These are phyloP conservation scores for Pristionchus maxplancki DNA, from an alignment of 2,888 invertebrate species.

Conservation along the genomic window DNA sequence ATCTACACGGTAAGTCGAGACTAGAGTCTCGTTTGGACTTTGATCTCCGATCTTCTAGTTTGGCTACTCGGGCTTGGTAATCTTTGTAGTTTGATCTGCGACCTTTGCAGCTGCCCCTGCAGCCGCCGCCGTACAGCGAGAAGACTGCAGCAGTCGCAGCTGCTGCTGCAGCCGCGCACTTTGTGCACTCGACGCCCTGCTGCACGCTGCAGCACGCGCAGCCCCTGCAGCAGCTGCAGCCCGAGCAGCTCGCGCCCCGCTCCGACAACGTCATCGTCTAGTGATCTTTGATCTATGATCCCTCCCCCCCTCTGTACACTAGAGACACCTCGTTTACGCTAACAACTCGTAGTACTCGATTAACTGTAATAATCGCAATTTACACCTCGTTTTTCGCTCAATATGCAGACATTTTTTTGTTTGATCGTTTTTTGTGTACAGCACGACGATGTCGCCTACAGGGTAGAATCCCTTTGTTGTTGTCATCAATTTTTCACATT, in stretches of 20 bases:
- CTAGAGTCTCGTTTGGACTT: neutral
- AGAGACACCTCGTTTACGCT: neutral
- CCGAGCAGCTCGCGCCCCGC: neutral
- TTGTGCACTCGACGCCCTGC: constrained; percentile 29
- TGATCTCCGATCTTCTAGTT: neutral
- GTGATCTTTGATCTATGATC: constrained; percentile 30
- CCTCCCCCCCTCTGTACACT: neutral
- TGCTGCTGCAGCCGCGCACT: neutral
- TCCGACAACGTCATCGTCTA: neutral
- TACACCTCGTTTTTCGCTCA: too few relatives aligned
- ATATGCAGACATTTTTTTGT: neutral
- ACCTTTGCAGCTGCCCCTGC: constrained; percentile 18
- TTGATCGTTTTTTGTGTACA: too few relatives aligned
- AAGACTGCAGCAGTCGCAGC: neutral
- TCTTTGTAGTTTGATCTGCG: neutral
- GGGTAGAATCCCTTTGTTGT: too few relatives aligned
- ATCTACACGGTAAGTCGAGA: neutral
- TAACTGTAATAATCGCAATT: too few relatives aligned
- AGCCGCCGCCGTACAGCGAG: constrained; percentile 37
- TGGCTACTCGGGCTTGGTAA: too few relatives aligned
- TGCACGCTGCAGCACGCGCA: neutral
- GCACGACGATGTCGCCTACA: too few relatives aligned
- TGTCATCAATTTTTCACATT: too few relatives aligned
- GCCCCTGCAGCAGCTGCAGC: constrained; percentile 8
- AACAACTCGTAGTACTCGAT: neutral